Evolutionary conservation across 2,888 invertebrate genomes (phyloP).

Genomic region (Eupithecia subfuscata): DNA sequence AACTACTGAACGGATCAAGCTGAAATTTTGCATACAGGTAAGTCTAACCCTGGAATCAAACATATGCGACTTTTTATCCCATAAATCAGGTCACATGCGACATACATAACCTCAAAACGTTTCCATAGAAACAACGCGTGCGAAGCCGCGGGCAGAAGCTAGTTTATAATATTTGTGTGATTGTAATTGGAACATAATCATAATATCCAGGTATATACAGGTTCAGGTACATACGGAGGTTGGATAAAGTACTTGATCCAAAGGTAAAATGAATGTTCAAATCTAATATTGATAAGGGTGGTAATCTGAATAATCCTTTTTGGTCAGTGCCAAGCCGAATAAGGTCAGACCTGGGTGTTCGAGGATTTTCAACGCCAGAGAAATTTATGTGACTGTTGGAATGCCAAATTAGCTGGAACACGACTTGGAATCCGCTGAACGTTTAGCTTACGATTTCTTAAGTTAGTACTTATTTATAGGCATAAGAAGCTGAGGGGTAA

Average conservation of each 20-base stretch:
- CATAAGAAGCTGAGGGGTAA: not conserved
- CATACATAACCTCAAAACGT: too few species aligned
- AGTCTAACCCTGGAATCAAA: too few species aligned
- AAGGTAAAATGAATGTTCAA: constrained; percentile 17
- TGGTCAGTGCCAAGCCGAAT: constrained; percentile 35
- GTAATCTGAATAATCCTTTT: constrained; percentile 33
- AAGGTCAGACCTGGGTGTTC: constrained; percentile 27
- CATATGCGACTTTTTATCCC: too few species aligned
- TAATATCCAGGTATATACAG: too few species aligned
- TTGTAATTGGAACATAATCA: too few species aligned
- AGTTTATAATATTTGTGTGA: too few species aligned
- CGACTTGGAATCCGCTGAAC: not conserved
- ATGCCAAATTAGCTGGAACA: constrained; percentile 20
- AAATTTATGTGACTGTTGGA: constrained; percentile 24
- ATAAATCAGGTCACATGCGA: too few species aligned
- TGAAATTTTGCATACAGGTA: too few species aligned
- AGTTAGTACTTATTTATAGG: not conserved
- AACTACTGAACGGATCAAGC: too few species aligned
- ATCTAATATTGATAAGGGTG: constrained; percentile 31
- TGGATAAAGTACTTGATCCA: not conserved
- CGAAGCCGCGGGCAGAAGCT: too few species aligned
- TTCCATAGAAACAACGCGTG: too few species aligned
- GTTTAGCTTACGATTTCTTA: not conserved
- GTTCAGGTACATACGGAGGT: not conserved
- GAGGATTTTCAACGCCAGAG: constrained; percentile 16